A percentile compares a stretch with the other conserved stretches of the same genome.
Evolutionary conservation across 1,140 invertebrate species (phyloP).

Genomic region (Portunus trituberculatus): DNA sequence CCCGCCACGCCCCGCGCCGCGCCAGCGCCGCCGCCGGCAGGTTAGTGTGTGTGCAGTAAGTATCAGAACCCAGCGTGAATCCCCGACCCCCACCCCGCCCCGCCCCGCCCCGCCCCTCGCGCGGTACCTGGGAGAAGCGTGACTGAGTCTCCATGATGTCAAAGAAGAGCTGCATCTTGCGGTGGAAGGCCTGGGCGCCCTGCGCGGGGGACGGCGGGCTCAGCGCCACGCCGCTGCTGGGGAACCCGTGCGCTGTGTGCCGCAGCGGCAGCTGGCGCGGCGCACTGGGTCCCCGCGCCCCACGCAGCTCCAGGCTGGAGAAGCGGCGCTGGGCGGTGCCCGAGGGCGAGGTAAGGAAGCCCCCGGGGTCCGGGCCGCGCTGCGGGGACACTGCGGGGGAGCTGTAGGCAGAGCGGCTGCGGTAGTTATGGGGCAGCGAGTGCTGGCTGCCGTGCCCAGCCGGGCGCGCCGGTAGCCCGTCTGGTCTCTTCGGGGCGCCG

Average conservation of each 20-base stretch:
- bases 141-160: constrained; percentile 77
- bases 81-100: too few species aligned
- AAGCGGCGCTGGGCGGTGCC: constrained; percentile 69
- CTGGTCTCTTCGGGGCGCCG: constrained; percentile 66
- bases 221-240: constrained; percentile 15
- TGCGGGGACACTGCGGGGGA: constrained; percentile 76
- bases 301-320: constrained; percentile 68
- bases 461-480: constrained; percentile 54
- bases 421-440: constrained; percentile 74
- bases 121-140: constrained; percentile 74
- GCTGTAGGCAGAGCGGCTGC: constrained; percentile 77
- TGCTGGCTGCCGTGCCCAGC: constrained; percentile 69
- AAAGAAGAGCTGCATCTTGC: constrained; percentile 77
- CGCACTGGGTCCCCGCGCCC: constrained; percentile 47
- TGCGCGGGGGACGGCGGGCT: constrained; percentile 76
- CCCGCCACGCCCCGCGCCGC: too few species aligned
- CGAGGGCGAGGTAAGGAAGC: constrained; percentile 65
- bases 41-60: background rate
- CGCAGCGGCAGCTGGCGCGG: constrained; percentile 68
- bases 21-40: background rate
- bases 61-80: background rate
- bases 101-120: background rate
- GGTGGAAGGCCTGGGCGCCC: constrained; percentile 71
- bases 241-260: constrained; percentile 75
- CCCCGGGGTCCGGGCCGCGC: constrained; percentile 75